Evolutionary conservation across 2,113 vertebrate species (phyloP), one percentile per base, ranked within the genome.

Genomic region (Bombycilla garrulus): DNA sequence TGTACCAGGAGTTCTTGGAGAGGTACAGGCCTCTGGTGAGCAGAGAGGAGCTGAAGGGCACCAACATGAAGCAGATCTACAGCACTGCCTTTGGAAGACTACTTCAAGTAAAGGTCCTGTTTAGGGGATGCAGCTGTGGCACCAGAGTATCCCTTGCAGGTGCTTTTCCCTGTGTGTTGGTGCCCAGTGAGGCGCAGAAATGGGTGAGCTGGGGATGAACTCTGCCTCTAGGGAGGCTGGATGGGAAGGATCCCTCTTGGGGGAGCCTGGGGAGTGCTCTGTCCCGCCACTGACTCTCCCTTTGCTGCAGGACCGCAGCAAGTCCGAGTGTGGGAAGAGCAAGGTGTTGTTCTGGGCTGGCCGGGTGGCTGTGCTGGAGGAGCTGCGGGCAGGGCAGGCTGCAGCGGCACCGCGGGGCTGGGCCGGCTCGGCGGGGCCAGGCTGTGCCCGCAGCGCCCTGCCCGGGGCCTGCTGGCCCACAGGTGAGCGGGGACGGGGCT

Each of bases 351-450:
- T 98, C 81, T 86, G 96, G 25, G 96, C 98, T 0, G 98, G 98
- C 45, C 98, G 98, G 91, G 98, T 98, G 93, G 98, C 98, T 5
- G 54, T 96, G 31, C 93, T 98, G 96, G 98, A 98, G 95, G 97
- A 97, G 84, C 97, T 11, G 45, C 15, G 50, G 26, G 50, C 50
- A 28, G 48, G 25, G 9, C 38, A 9, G 9, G 38, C 38, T 38
- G 38, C 38, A 9, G 38, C 38, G 38, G 38, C 38, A 38, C 38
- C 38, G n/a, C n/a, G n/a, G n/a, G n/a, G n/a, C n/a, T n/a, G n/a
- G n/a, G n/a, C n/a, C n/a, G n/a, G n/a, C n/a, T n/a, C n/a, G 9
- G 38, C 38, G 28, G 82, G 15, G 98, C 98, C 0, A 65, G 56
- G 0, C 23, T 97, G 38, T 97, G 97, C 80, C 84, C 98, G 45